These are phyloP conservation scores for Scrobipalpa atriplicella DNA, from an alignment of 2,888 invertebrate genomes.

Conservation along the genomic window DNA sequence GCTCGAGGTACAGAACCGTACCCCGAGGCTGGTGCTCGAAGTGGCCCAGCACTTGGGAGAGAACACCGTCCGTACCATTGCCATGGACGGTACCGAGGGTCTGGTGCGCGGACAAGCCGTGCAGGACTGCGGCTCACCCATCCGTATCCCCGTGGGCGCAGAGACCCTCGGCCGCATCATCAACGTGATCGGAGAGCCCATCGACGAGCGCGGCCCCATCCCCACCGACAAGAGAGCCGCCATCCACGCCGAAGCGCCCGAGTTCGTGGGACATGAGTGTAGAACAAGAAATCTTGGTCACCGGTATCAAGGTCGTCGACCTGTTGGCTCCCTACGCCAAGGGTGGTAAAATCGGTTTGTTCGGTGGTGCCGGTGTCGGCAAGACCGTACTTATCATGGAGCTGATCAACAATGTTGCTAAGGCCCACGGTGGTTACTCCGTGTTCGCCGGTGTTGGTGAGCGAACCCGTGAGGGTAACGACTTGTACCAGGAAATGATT, in stretches of 20 bases:
- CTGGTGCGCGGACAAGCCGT: slow-evolving; percentile 93
- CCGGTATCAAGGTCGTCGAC: slow-evolving; percentile 98
- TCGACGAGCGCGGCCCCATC: slow-evolving; percentile 96
- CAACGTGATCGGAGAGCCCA: slow-evolving; percentile 94
- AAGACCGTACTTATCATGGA: slow-evolving; percentile 99
- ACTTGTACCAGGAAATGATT: slow-evolving; percentile 98
- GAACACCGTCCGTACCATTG: slow-evolving; percentile 95
- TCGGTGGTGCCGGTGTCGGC: slow-evolving; percentile 97
- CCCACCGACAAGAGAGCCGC: slow-evolving; percentile 88
- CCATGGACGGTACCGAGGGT: slow-evolving; percentile 97
- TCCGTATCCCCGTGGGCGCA: slow-evolving; percentile 95
- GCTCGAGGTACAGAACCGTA: slow-evolving; percentile 94
- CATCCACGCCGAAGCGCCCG: slow-evolving; percentile 96
- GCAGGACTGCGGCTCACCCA: slow-evolving; percentile 92
- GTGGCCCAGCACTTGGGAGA: slow-evolving; percentile 97
- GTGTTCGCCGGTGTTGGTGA: slow-evolving; percentile 98
- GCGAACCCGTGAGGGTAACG: slow-evolving; percentile 97
- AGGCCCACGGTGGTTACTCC: slow-evolving; percentile 98
- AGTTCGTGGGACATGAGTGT: slow-evolving; percentile 96
- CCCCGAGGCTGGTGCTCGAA: slow-evolving; percentile 90
- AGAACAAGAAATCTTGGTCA: slow-evolving; percentile 94
- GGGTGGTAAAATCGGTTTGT: slow-evolving; percentile 97
- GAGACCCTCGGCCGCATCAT: slow-evolving; percentile 96
- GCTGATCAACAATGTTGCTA: slow-evolving; percentile 97
- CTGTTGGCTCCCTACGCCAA: slow-evolving; percentile 96